Evolutionary conservation across 2,888 invertebrate genomes (phyloP).

Genomic region (Chironomus tentans): DNA sequence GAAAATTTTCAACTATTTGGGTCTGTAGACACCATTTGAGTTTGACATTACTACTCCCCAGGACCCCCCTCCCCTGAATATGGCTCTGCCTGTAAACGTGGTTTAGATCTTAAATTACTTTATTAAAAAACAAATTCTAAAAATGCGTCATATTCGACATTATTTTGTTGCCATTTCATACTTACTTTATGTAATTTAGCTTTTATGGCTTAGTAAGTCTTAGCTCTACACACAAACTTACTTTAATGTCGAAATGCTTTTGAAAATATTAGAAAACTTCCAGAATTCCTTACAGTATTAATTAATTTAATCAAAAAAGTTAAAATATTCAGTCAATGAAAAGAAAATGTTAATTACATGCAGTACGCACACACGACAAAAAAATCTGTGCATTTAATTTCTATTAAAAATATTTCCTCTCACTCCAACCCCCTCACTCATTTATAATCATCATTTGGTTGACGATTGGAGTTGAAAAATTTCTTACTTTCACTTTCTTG

Average conservation of each 20-base stretch:
- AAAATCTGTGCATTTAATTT: background rate
- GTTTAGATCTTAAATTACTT: too few species aligned
- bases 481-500: constrained; percentile 11
- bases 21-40: too few species aligned
- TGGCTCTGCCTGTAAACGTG: too few species aligned
- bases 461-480: background rate
- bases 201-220: background rate
- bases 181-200: background rate
- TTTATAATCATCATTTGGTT: background rate
- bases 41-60: too few species aligned
- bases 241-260: background rate
- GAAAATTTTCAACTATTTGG: too few species aligned
- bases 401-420: background rate
- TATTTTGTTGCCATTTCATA: background rate
- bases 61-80: too few species aligned
- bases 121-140: too few species aligned
- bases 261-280: background rate
- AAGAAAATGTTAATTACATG: constrained; percentile 21
- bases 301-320: background rate
- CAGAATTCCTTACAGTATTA: background rate
- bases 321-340: background rate
- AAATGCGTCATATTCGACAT: too few species aligned
- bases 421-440: background rate
- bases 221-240: background rate
- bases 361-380: background rate